Conservation (phyloP, 2,797 vertebrate species). For the Phataginus tetradactyla region DNA sequence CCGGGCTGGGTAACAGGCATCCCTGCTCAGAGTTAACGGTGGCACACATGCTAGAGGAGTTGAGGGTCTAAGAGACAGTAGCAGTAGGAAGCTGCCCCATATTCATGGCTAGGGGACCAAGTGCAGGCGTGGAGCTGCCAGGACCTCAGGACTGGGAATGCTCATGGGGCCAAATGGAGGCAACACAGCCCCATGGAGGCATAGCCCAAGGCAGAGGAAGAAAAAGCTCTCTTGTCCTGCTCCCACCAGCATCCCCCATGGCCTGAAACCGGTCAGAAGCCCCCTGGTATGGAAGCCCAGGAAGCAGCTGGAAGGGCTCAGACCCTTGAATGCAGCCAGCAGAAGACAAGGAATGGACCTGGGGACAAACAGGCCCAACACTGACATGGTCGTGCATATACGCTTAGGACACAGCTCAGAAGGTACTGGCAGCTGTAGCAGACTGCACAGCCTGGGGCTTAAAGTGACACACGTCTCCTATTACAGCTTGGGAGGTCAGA, state of each 20-base stretch:
- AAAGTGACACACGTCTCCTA: neutral
- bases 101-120: neutral
- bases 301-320: neutral
- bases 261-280: neutral
- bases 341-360: neutral
- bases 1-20: no score
- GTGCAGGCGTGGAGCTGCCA: no score
- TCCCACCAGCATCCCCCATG: neutral
- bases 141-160: neutral
- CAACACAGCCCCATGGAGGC: neutral
- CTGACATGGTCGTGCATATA: rapidly evolving
- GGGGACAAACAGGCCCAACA: rapidly evolving
- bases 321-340: neutral
- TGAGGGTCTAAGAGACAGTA: neutral
- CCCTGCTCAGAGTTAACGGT: rapidly evolving
- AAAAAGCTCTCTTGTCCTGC: rapidly evolving
- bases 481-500: neutral
- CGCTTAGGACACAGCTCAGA: neutral
- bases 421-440: neutral
- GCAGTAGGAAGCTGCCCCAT: neutral
- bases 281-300: neutral
- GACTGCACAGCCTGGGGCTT: no score
- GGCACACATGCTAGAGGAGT: neutral
- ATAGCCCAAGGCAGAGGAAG: neutral
- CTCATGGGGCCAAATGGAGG: rapidly evolving